Base-by-base conservation (phyloP, 1,140 invertebrate genomes). In the Orussus abietinus region DNA sequence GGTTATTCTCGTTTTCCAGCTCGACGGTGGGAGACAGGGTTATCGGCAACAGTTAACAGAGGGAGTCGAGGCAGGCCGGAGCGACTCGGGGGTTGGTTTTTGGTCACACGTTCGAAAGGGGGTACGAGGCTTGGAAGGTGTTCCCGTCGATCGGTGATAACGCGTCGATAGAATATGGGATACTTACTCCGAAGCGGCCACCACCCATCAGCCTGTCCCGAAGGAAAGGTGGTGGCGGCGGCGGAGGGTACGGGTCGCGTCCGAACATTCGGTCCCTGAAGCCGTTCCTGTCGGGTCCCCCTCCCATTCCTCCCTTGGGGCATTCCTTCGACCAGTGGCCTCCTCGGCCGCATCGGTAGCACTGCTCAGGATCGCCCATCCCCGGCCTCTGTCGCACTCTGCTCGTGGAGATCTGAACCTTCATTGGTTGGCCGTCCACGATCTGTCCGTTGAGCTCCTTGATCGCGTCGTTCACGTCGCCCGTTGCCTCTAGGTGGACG, bases 271-370 rank as follows among this genome's bases (percentile, higher is more conserved):
- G 80, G 69, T 88, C 86, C 62, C 86, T 80, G 77, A 84, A 88
- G 53, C 84, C 82, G 63, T 85, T 85, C 59, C 84, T 83, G 37
- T 72, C 71, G 3, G 68, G 70, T 58, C 83, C 84, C 57, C 83
- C 80, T 47, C 82, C 84, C 69, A 83, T 78, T 45, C 81, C 80
- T 17, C 69, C 68, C 59, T 82, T 81, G 42, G 89, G 89, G 74
- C 90, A 92, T 72, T 93, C 89, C 79, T 92, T 92, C 52, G 89
- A 93, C 92, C 91, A 95, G 76, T 95, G 91, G 49, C 92, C 92
- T 58, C 88, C 88, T 66, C 88, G 81, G 41, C 91, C 91, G 79
- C 92, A 95, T 70, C 90, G 82, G 75, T 92, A 95, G 76, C 91
- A 95, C 66, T 91, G 89, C 65, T 92, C 90, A 63, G 90, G 89